phyloP scores from a whole-genome alignment of 2,113 vertebrate species.

The Gallinago undulata region DNA sequence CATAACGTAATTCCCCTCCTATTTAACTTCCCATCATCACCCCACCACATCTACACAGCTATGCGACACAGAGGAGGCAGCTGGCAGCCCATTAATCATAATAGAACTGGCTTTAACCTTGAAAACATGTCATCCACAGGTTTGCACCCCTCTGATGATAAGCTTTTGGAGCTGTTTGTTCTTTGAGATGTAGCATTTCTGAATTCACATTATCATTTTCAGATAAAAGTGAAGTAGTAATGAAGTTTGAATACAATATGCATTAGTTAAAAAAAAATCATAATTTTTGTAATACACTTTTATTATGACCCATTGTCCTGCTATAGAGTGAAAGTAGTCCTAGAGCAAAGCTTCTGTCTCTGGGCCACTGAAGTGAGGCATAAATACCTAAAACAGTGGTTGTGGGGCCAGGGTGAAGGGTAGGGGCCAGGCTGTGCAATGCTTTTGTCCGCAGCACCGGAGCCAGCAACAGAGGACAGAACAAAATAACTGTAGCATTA shows the following conservation, averaged over 20 bases:
- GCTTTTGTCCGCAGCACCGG: not conserved
- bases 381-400: fast-evolving
- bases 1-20: not conserved
- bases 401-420: not conserved
- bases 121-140: not conserved
- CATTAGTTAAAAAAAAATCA: not conserved
- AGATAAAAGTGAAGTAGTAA: not conserved
- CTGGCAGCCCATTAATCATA: not conserved
- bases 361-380: fast-evolving
- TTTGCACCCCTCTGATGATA: not conserved
- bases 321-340: not conserved
- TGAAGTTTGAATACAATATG: not conserved
- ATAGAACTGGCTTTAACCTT: not conserved
- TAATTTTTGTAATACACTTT: not conserved
- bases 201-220: not conserved
- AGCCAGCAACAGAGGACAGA: not conserved
- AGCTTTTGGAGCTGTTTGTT: not conserved
- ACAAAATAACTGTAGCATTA: not conserved
- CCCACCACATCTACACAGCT: not conserved
- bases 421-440: fast-evolving
- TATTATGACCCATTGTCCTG: not conserved
- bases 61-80: not conserved
- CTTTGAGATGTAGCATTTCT: not conserved
- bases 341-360: not conserved
- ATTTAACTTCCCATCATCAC: not conserved